These are phyloP conservation scores for Henricia sp. DNA, from an alignment of 53 echinoderm and acorn worm genomes.

Conservation along the genomic window DNA sequence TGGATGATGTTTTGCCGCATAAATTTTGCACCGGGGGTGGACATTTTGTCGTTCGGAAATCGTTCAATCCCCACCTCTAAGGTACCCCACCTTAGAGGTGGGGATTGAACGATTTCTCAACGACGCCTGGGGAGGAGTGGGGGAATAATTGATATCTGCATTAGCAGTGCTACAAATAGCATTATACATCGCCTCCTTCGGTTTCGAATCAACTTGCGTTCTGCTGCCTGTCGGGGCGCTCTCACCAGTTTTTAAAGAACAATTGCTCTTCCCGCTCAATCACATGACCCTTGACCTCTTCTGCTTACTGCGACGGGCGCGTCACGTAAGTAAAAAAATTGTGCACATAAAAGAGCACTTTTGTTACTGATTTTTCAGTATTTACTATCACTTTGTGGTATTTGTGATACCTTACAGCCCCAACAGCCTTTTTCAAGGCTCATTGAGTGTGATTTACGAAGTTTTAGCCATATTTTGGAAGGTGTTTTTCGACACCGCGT, in stretches of 20 bases:
- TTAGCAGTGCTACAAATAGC: too few relatives aligned
- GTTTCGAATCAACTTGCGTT: constrained; percentile 44
- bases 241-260: constrained; percentile 32
- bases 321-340: not conserved
- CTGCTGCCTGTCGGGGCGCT: constrained; percentile 42
- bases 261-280: constrained; percentile 25
- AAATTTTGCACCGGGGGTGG: too few relatives aligned
- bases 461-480: not conserved
- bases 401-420: not conserved
- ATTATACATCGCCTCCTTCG: constrained; percentile 19
- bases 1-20: too few relatives aligned
- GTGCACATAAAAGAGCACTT: not conserved
- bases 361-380: not conserved
- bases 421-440: not conserved
- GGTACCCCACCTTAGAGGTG: too few relatives aligned
- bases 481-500: not conserved
- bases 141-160: too few relatives aligned
- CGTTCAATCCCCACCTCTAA: too few relatives aligned
- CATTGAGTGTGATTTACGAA: not conserved
- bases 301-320: constrained; percentile 13
- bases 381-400: not conserved
- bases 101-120: too few relatives aligned
- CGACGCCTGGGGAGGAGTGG: too few relatives aligned
- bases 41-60: too few relatives aligned
- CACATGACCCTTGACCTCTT: constrained; percentile 13